These are phyloP conservation scores for Hucho hucho DNA, from an alignment of 2,113 vertebrate genomes.

Conservation along the genomic window DNA sequence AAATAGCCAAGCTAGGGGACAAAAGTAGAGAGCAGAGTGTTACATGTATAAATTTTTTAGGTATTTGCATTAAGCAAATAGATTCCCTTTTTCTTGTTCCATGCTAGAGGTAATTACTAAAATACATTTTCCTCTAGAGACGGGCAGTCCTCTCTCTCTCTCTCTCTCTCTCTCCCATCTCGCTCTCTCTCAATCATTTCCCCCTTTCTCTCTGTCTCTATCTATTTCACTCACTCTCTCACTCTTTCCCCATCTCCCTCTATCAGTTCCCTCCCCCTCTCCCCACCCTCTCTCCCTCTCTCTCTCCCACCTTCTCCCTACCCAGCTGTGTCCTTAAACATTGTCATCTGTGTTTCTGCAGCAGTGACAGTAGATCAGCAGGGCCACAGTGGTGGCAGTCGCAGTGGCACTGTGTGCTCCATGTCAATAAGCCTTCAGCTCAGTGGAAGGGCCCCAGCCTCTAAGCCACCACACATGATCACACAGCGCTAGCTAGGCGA, in stretches of 20 bases:
- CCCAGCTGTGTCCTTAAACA: conserved; percentile 30
- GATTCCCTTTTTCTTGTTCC: conserved; percentile 16
- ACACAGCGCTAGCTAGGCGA: conserved; percentile 1
- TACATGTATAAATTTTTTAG: conserved; percentile 5
- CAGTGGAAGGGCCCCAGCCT: conserved; percentile 31
- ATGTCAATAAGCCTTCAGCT: conserved; percentile 48
- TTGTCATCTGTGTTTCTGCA: conserved; percentile 41
- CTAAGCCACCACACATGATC: conserved; percentile 24
- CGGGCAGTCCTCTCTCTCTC: conserved; percentile 12
- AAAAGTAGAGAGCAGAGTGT: conserved; percentile 19
- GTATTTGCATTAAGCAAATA: conserved; percentile 40
- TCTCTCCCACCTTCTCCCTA: background rate
- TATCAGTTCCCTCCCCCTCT: background rate
- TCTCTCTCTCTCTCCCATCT: too few relatives aligned
- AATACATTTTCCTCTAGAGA: conserved; percentile 39
- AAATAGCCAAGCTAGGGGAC: conserved; percentile 15
- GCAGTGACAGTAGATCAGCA: conserved; percentile 27
- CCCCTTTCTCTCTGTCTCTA: background rate
- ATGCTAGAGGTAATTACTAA: conserved; percentile 38
- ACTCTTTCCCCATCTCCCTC: conserved; percentile 2
- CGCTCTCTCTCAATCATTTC: background rate
- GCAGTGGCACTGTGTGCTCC: conserved; percentile 36
- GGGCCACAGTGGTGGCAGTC: conserved; percentile 25
- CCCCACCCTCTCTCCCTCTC: background rate
- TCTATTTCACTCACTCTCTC: background rate